phyloP scores from a whole-genome alignment of 2,888 invertebrate species.

The Eremobia ochroleuca region DNA sequence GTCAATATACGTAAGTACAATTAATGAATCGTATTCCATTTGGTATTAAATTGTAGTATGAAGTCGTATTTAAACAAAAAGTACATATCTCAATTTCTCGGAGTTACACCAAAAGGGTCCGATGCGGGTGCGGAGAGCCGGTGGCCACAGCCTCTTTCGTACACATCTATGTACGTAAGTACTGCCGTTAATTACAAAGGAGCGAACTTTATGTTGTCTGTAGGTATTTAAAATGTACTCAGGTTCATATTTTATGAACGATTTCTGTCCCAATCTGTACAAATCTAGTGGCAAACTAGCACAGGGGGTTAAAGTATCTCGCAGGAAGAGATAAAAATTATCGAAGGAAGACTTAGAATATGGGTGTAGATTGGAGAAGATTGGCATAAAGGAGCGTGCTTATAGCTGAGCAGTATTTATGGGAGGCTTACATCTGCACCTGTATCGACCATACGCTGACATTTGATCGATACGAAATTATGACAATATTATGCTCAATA shows the following conservation, averaged over 20 bases:
- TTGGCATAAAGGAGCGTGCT: not conserved
- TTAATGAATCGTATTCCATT: constrained; percentile 29
- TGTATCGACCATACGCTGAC: not conserved
- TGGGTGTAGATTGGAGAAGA: not conserved
- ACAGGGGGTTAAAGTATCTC: not conserved
- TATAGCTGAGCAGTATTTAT: not conserved
- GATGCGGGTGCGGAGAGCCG: constrained; percentile 60
- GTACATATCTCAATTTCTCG: constrained; percentile 48
- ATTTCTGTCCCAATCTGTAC: constrained; percentile 1
- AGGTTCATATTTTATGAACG: constrained; percentile 44
- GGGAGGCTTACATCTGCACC: not conserved
- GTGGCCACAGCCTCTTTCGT: constrained; percentile 55
- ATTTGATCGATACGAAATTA: not conserved
- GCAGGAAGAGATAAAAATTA: not conserved
- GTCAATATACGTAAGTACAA: constrained; percentile 11
- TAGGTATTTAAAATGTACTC: constrained; percentile 42
- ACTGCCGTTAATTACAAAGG: constrained; percentile 59
- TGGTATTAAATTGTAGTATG: constrained; percentile 19
- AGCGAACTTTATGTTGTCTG: constrained; percentile 52
- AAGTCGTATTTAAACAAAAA: constrained; percentile 49
- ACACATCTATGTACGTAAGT: constrained; percentile 48
- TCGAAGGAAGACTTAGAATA: not conserved
- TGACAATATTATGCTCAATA: not conserved
- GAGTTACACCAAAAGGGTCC: constrained; percentile 56
- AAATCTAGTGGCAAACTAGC: not conserved